These are phyloP conservation scores for Micropoecilia bifurca DNA, from an alignment of 2,797 vertebrate genomes.

Conservation along the genomic window DNA sequence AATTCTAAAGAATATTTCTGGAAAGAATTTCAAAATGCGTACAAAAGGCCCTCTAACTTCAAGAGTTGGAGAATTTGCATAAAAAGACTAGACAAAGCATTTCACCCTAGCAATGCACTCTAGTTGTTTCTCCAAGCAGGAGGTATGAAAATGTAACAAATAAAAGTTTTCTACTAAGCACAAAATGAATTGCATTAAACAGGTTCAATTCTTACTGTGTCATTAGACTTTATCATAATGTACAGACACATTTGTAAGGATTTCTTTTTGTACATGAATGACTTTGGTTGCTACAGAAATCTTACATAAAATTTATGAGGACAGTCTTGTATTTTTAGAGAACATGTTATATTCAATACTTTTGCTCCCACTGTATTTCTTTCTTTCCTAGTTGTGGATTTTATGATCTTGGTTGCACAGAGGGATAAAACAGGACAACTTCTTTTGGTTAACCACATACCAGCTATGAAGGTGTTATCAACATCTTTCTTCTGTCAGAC, in stretches of 20 bases:
- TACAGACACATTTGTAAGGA: not conserved
- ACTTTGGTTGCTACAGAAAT: not conserved
- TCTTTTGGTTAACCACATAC: slow-evolving; percentile 4
- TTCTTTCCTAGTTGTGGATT: not conserved
- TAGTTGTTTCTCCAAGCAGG: not conserved
- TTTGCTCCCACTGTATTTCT: not conserved
- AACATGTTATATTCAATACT: not conserved
- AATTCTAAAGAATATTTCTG: not conserved
- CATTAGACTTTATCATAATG: not conserved
- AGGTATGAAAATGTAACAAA: not conserved
- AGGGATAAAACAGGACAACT: not conserved
- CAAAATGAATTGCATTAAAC: not conserved
- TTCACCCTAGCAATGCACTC: not conserved
- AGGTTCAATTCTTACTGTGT: not conserved
- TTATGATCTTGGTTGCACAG: not conserved
- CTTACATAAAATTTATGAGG: not conserved
- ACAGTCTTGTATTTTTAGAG: not conserved
- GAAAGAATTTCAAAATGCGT: not conserved
- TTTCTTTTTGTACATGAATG: not conserved
- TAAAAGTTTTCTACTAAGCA: not conserved
- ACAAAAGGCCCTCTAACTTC: not conserved
- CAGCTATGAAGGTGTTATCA: slow-evolving; percentile 2
- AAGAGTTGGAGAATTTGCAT: not conserved
- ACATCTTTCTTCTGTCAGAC: slow-evolving; percentile 17
- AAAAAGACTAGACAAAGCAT: not conserved